These are phyloP conservation scores for Drosophila nikananu DNA, from an alignment of 1,140 invertebrate genomes.

Conservation along the genomic window DNA sequence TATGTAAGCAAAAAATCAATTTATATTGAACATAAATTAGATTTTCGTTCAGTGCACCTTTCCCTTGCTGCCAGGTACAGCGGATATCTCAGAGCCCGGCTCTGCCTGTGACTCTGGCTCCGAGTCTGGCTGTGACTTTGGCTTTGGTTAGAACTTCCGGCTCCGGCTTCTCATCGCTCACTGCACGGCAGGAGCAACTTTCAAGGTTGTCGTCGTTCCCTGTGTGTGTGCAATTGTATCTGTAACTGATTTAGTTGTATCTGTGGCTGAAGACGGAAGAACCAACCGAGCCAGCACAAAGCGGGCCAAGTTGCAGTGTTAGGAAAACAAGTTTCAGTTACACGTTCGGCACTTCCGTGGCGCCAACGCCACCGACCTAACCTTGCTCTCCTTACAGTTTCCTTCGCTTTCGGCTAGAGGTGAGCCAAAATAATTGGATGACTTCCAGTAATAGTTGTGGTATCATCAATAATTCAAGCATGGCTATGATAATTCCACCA, in stretches of 20 bases:
- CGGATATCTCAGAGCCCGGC: constrained; percentile 12
- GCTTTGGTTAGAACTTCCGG: constrained; percentile 59
- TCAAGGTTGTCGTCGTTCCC: constrained; percentile 64
- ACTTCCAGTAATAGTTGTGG: constrained; percentile 4
- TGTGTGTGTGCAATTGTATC: constrained; percentile 7
- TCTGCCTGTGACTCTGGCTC: background rate
- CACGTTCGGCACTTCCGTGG: constrained; percentile 76
- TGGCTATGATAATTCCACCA: background rate
- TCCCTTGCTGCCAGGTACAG: constrained; percentile 10
- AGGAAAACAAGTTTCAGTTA: constrained; percentile 81
- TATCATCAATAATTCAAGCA: constrained; percentile 10
- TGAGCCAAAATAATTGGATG: constrained; percentile 9
- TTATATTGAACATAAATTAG: too few species aligned
- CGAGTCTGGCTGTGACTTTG: constrained; percentile 43
- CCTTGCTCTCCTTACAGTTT: constrained; percentile 46
- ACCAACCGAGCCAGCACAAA: constrained; percentile 18
- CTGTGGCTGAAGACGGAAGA: constrained; percentile 16
- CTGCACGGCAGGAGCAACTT: constrained; percentile 55
- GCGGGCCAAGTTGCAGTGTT: constrained; percentile 58
- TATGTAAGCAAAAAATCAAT: too few species aligned
- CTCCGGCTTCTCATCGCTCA: constrained; percentile 28
- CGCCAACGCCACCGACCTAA: constrained; percentile 55
- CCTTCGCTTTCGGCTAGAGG: constrained; percentile 14
- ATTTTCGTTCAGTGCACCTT: background rate
- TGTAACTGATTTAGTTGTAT: constrained; percentile 12